phyloP scores from a whole-genome alignment of 1,140 invertebrate species.

The Ostrea edulis region DNA sequence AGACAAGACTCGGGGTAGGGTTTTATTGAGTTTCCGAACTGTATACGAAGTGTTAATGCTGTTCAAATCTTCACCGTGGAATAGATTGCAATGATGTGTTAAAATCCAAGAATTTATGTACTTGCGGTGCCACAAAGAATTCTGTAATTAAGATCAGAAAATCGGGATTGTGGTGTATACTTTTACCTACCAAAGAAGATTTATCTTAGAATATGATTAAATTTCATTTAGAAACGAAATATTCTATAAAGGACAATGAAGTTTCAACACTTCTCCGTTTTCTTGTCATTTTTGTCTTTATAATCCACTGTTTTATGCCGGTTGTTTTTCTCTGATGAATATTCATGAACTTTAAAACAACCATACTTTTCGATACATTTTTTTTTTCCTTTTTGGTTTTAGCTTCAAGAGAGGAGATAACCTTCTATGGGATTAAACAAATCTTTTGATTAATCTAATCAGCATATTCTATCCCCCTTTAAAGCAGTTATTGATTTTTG shows the following conservation, averaged over 20 bases:
- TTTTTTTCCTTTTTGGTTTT: too few species aligned
- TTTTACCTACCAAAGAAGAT: too few species aligned
- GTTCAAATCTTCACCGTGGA: slow-evolving; percentile 9
- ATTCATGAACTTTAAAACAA: neutral
- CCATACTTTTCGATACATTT: too few species aligned
- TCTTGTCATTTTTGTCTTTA: too few species aligned
- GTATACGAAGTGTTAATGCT: neutral
- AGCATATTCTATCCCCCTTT: slow-evolving; percentile 6
- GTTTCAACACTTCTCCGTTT: too few species aligned
- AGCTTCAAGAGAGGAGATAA: neutral
- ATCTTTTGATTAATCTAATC: slow-evolving; percentile 21
- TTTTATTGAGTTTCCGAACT: neutral
- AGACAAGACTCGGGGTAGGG: neutral
- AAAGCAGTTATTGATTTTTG: neutral
- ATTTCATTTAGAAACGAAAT: too few species aligned
- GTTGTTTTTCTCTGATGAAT: neutral
- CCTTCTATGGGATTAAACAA: slow-evolving; percentile 12
- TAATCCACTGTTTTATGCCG: too few species aligned
- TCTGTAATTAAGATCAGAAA: too few species aligned
- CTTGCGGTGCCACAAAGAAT: too few species aligned
- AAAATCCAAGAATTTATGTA: neutral
- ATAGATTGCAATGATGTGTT: neutral
- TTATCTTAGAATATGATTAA: too few species aligned
- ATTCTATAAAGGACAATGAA: too few species aligned
- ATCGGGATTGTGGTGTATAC: too few species aligned